Percentiles rank a stretch among this genome's conserved stretches.
These are phyloP conservation scores for Syngnathus rostellatus DNA, from an alignment of 2,797 vertebrate species.

Conservation along the genomic window DNA sequence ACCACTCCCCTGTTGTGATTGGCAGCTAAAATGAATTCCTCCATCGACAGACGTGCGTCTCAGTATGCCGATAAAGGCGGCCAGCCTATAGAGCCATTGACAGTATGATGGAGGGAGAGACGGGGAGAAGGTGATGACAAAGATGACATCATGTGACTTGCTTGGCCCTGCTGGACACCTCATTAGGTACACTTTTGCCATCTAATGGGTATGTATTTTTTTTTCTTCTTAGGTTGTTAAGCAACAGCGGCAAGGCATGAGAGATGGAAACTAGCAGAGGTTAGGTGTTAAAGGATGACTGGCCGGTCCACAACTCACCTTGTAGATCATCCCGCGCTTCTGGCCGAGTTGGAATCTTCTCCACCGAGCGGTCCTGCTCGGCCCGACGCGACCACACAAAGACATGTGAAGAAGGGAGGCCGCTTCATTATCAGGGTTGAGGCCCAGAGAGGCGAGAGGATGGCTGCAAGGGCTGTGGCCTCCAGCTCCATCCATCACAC, in stretches of 20 bases:
- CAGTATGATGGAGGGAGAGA: conserved; percentile 58
- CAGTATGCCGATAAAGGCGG: conserved; percentile 51
- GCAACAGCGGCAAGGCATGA: neutral
- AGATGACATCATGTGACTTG: conserved; percentile 45
- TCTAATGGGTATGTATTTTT: neutral
- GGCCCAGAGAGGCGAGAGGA: conserved; percentile 47
- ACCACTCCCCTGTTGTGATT: conserved; percentile 59
- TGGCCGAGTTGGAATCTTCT: conserved; percentile 24
- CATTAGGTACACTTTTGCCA: neutral
- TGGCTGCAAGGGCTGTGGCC: conserved; percentile 37
- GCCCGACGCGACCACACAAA: conserved; percentile 31
- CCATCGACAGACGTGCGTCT: conserved; percentile 60
- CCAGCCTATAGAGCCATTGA: conserved; percentile 53
- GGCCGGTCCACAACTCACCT: conserved; percentile 46
- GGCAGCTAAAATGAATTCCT: conserved; percentile 67
- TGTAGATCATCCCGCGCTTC: conserved; percentile 22
- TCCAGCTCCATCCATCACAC: conserved; percentile 72
- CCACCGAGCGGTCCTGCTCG: conserved; percentile 19
- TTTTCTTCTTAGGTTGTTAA: conserved; percentile 2
- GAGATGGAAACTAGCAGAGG: neutral
- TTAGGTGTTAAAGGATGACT: neutral
- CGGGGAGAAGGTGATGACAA: conserved; percentile 24
- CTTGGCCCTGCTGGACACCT: neutral
- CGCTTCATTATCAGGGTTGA: conserved; percentile 35
- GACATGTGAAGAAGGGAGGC: conserved; percentile 35